Percentiles rank a stretch among this genome's conserved stretches.
Evolutionary conservation across 2,888 invertebrate genomes (phyloP).

Genomic region (Phlogophora meticulosa): DNA sequence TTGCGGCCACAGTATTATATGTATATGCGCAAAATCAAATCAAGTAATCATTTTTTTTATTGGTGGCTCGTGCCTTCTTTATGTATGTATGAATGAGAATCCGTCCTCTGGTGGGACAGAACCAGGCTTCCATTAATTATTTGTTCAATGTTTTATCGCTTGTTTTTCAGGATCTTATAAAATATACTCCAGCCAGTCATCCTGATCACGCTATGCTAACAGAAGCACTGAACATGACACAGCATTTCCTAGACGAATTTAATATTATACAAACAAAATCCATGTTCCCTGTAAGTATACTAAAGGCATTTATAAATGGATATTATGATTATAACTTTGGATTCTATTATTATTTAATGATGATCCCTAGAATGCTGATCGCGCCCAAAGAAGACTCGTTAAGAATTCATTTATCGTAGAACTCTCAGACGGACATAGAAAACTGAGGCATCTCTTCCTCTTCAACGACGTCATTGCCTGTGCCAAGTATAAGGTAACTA

Average conservation of each 20-base stretch:
- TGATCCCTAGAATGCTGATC: conserved; percentile 93
- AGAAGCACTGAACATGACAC: conserved; percentile 96
- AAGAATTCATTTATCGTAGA: conserved; percentile 99
- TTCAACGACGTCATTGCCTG: conserved; percentile 99
- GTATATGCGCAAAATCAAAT: too few species aligned
- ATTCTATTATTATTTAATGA: conserved; percentile 24
- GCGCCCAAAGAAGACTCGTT: conserved; percentile 96
- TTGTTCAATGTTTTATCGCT: conserved; percentile 1
- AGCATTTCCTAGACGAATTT: conserved; percentile 97
- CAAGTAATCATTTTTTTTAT: too few species aligned
- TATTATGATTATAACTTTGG: neutral
- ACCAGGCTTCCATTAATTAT: neutral
- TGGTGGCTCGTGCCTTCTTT: too few species aligned
- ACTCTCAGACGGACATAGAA: conserved; percentile 96
- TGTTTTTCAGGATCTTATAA: conserved; percentile 93
- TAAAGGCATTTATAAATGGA: too few species aligned
- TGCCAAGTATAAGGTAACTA: conserved; percentile 96
- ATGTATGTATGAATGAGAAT: too few species aligned
- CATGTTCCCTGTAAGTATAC: conserved; percentile 93
- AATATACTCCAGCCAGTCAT: conserved; percentile 94
- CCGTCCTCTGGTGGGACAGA: too few species aligned
- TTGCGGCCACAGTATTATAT: too few species aligned
- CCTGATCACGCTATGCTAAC: conserved; percentile 95
- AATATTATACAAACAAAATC: conserved; percentile 96
- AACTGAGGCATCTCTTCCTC: conserved; percentile 97